Percentiles rank a stretch among this genome's conserved stretches.
Conservation (phyloP, 2,113 vertebrate species). For the Lepidothrix coronata region DNA sequence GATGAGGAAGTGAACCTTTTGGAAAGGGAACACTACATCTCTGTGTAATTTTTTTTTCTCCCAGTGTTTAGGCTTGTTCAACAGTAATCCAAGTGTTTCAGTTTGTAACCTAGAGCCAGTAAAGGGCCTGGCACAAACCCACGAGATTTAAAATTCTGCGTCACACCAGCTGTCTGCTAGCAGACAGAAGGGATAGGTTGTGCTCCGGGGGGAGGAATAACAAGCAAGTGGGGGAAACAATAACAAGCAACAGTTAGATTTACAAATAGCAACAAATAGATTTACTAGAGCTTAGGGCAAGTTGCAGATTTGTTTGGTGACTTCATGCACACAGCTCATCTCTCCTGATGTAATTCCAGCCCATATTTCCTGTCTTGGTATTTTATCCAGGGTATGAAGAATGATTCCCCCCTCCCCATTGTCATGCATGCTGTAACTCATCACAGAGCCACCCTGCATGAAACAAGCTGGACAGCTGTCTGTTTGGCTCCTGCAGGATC, state of each 20-base stretch:
- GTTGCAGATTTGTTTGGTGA: conserved; percentile 44
- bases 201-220: not conserved
- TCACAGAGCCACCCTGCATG: not conserved
- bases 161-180: conserved; percentile 72
- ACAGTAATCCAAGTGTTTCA: conserved; percentile 56
- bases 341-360: conserved; percentile 26
- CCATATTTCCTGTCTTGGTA: conserved; percentile 15
- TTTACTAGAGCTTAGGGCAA: conserved; percentile 35
- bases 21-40: not conserved
- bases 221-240: not conserved
- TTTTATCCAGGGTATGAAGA: conserved; percentile 34
- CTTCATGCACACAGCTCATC: not conserved
- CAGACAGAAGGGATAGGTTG: not conserved
- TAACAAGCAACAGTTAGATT: not conserved
- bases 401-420: not conserved
- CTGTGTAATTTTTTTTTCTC: not conserved
- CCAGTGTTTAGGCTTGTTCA: not conserved
- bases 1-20: not conserved
- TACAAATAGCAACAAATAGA: not conserved
- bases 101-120: conserved; percentile 30
- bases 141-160: conserved; percentile 61
- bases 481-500: not conserved
- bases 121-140: conserved; percentile 38
- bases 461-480: conserved; percentile 31
- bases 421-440: not conserved